Conservation (phyloP, 2,888 invertebrate species). For the Schrankia costaestrigalis region DNA sequence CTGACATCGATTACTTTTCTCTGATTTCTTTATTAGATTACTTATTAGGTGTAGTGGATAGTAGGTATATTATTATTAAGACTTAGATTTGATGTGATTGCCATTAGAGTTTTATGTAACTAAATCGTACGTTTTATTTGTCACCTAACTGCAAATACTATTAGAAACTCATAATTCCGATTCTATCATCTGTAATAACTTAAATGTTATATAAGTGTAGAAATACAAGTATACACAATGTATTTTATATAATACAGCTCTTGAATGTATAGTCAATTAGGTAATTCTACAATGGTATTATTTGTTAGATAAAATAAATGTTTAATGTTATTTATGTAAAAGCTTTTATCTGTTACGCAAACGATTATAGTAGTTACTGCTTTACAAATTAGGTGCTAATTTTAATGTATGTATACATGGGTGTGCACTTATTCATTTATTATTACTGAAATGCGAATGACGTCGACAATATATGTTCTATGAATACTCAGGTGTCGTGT, state of each 20-base stretch:
- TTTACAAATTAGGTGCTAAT: slow-evolving; percentile 77
- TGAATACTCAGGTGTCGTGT: slow-evolving; percentile 33
- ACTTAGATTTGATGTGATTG: slow-evolving; percentile 57
- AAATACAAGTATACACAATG: slow-evolving; percentile 9
- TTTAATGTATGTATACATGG: slow-evolving; percentile 57
- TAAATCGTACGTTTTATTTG: slow-evolving; percentile 26
- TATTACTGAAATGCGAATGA: slow-evolving; percentile 64
- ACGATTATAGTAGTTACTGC: slow-evolving; percentile 57
- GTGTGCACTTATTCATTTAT: slow-evolving; percentile 64
- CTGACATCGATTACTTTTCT: too few species aligned
- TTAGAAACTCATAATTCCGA: too few species aligned
- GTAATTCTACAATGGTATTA: slow-evolving; percentile 36
- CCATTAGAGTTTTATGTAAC: slow-evolving; percentile 40
- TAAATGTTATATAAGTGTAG: too few species aligned
- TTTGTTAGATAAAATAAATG: slow-evolving; percentile 56
- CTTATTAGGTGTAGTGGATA: slow-evolving; percentile 33
- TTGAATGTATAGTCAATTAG: slow-evolving; percentile 47
- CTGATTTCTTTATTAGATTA: too few species aligned
- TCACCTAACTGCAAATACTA: slow-evolving; percentile 14
- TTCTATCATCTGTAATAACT: slow-evolving; percentile 4
- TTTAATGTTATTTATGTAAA: slow-evolving; percentile 60
- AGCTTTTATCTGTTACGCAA: slow-evolving; percentile 55
- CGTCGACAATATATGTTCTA: slow-evolving; percentile 72
- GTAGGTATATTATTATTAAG: slow-evolving; percentile 24
- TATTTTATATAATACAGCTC: slow-evolving; percentile 31